Evolutionary conservation across 2,113 vertebrate species (phyloP).

Genomic region (Barbus barbus): DNA sequence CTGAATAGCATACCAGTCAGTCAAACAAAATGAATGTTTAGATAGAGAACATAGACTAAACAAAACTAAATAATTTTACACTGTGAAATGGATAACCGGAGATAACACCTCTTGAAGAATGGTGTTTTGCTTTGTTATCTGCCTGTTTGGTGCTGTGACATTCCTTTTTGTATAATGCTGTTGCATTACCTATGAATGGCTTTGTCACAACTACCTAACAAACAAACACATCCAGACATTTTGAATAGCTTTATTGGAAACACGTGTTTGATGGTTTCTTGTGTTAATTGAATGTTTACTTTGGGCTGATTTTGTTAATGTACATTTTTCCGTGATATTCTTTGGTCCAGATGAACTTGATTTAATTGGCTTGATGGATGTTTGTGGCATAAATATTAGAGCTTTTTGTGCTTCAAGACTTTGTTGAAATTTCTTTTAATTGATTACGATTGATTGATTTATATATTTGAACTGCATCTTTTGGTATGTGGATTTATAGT

Average conservation of each 20-base stretch:
- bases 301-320: not conserved
- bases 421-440: too few relatives aligned
- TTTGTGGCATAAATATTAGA: too few relatives aligned
- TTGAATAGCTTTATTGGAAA: not conserved
- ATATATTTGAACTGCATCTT: not conserved
- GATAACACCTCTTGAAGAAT: not conserved
- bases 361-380: not conserved
- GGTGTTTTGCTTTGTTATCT: not conserved
- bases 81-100: not conserved
- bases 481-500: not conserved
- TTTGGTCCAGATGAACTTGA: not conserved
- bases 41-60: not conserved
- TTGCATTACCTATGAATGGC: not conserved
- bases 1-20: not conserved
- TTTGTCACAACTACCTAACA: not conserved
- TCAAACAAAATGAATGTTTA: not conserved
- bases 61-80: not conserved
- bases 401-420: too few relatives aligned
- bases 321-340: not conserved
- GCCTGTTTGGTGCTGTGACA: not conserved
- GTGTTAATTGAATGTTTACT: not conserved
- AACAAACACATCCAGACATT: not conserved
- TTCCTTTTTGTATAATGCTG: not conserved
- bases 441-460: not conserved
- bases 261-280: not conserved